Evolutionary conservation across 2,888 invertebrate species (phyloP).

Genomic region (Glyphotaelius pellucidus): DNA sequence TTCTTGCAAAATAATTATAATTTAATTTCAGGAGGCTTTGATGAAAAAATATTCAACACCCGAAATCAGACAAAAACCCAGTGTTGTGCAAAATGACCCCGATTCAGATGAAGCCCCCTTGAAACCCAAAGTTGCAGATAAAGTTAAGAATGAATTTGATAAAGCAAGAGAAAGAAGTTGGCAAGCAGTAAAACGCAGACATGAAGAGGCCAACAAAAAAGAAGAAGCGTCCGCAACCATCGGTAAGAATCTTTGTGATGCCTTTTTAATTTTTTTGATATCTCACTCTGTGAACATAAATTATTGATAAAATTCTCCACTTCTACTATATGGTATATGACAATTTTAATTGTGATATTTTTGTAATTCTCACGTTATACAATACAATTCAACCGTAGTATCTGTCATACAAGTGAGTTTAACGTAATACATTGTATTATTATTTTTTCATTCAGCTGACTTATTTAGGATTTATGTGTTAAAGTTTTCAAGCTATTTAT

Average conservation of each 20-base stretch:
- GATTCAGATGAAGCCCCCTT: constrained; percentile 76
- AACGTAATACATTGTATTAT: neutral
- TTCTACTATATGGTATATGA: too few relatives aligned
- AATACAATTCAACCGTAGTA: neutral
- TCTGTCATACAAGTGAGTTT: neutral
- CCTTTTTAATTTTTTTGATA: neutral
- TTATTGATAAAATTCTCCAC: neutral
- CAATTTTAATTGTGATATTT: neutral
- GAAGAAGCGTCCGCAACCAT: constrained; percentile 75
- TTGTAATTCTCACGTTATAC: neutral
- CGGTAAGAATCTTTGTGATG: constrained; percentile 69
- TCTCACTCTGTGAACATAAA: neutral
- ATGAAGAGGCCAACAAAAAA: constrained; percentile 76
- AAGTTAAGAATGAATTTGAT: constrained; percentile 76
- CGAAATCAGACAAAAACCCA: constrained; percentile 70
- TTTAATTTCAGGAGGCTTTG: constrained; percentile 72
- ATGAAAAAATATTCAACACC: constrained; percentile 74
- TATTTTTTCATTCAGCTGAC: neutral
- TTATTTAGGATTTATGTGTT: neutral
- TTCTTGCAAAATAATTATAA: neutral
- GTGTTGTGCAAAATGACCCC: constrained; percentile 70
- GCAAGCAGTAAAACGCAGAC: constrained; percentile 78
- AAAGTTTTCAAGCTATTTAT: neutral
- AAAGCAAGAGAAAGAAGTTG: constrained; percentile 77
- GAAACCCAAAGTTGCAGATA: constrained; percentile 74